Conservation (phyloP, 2,797 vertebrate species). For the Ctenopoma multispine region DNA sequence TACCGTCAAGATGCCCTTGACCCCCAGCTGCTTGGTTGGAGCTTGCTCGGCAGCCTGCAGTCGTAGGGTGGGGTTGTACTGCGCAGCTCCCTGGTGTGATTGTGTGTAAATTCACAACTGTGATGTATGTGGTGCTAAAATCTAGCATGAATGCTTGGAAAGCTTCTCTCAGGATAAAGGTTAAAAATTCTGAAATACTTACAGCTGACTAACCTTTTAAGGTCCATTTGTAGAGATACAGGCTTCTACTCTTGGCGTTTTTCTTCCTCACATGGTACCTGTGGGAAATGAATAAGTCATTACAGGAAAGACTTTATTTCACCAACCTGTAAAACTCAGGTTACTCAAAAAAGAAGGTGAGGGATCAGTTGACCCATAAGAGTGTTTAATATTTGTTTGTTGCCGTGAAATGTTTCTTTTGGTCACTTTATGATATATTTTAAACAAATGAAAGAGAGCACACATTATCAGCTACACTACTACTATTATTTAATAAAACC, state of each 20-base stretch:
- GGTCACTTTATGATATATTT: constrained; percentile 18
- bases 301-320: constrained; percentile 45
- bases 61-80: neutral
- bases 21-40: constrained; percentile 44
- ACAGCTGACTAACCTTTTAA: constrained; percentile 60
- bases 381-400: constrained; percentile 32
- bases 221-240: constrained; percentile 62
- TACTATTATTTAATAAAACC: too few relatives aligned
- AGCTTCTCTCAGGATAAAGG: constrained; percentile 32
- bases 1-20: constrained; percentile 59
- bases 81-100: constrained; percentile 44
- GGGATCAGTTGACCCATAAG: neutral
- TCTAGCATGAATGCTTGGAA: constrained; percentile 24
- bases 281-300: constrained; percentile 72
- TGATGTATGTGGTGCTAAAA: constrained; percentile 33
- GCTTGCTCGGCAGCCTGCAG: constrained; percentile 32
- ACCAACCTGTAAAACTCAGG: constrained; percentile 18
- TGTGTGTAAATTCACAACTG: constrained; percentile 37
- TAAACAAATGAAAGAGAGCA: constrained; percentile 3
- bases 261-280: constrained; percentile 41
- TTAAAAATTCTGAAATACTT: constrained; percentile 29
- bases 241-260: constrained; percentile 35
- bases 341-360: constrained; percentile 19
- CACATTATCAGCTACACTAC: neutral
- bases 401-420: constrained; percentile 12